A percentile compares a stretch with the other conserved stretches of the same genome.
Evolutionary conservation across 2,888 invertebrate species (phyloP).

Genomic region (Chaitophorus viminalis): DNA sequence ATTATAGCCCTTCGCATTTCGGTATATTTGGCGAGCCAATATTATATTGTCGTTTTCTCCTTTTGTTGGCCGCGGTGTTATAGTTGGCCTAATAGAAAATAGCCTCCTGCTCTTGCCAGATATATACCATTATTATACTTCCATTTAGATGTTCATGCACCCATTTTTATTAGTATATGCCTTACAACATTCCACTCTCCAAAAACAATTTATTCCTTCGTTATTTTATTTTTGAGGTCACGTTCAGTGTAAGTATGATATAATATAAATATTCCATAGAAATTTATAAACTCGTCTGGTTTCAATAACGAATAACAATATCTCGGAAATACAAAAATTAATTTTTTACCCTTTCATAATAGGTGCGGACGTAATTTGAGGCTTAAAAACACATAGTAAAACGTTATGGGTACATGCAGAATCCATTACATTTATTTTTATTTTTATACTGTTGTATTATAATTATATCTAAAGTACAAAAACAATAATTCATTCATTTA

Average conservation of each 20-base stretch:
- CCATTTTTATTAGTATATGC: neutral
- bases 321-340: neutral
- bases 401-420: too few relatives aligned
- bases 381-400: too few relatives aligned
- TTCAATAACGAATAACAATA: neutral
- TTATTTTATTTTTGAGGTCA: neutral
- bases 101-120: conserved; percentile 21
- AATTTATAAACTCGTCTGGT: neutral
- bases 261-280: neutral
- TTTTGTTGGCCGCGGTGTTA: neutral
- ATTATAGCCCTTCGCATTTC: neutral
- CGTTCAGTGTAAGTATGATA: neutral
- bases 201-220: neutral
- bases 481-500: too few relatives aligned
- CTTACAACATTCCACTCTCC: neutral
- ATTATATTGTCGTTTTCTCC: conserved; percentile 27
- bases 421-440: too few relatives aligned
- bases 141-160: neutral
- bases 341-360: neutral
- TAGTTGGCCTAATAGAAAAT: conserved; percentile 25
- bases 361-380: too few relatives aligned
- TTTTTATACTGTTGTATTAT: too few relatives aligned
- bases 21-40: neutral
- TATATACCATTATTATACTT: conserved; percentile 2
- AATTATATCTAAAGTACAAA: too few relatives aligned